A percentile compares a stretch with the other conserved stretches of the same genome.
phyloP scores from a whole-genome alignment of 2,888 invertebrate genomes.

The Andricus quercusramuli region DNA sequence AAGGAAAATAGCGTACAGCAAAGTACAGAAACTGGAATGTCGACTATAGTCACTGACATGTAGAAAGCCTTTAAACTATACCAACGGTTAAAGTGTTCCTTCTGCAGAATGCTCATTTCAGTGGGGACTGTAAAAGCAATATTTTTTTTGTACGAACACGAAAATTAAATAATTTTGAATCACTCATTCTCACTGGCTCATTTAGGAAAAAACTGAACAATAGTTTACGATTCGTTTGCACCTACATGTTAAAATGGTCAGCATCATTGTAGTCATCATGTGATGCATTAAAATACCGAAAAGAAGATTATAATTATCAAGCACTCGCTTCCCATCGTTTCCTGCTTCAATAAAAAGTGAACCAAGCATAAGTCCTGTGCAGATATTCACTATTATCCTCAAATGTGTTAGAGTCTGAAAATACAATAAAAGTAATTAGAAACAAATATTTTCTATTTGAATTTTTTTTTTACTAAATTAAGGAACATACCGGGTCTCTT shows the following conservation, averaged over 20 bases:
- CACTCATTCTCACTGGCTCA: neutral
- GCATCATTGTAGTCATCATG: slow-evolving; percentile 95
- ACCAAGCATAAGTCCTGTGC: slow-evolving; percentile 89
- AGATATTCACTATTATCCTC: slow-evolving; percentile 86
- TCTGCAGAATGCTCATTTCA: slow-evolving; percentile 89
- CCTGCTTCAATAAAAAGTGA: slow-evolving; percentile 87
- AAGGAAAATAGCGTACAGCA: slow-evolving; percentile 86
- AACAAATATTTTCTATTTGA: neutral
- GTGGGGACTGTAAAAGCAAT: slow-evolving; percentile 83
- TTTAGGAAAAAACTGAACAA: neutral
- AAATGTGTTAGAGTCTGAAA: slow-evolving; percentile 88
- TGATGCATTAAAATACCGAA: slow-evolving; percentile 96
- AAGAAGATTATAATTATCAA: slow-evolving; percentile 92
- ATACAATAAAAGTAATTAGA: slow-evolving; percentile 22
- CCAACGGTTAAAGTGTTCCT: slow-evolving; percentile 94
- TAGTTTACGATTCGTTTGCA: slow-evolving; percentile 54
- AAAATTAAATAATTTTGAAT: neutral
- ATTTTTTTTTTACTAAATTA: neutral
- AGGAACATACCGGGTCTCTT: slow-evolving; percentile 83
- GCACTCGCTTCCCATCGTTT: slow-evolving; percentile 86
- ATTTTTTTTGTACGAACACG: neutral
- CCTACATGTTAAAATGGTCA: slow-evolving; percentile 92
- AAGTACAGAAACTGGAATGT: slow-evolving; percentile 88
- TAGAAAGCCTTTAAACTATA: slow-evolving; percentile 92
- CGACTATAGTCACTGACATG: slow-evolving; percentile 86